Evolutionary conservation across 2,888 invertebrate genomes (phyloP), one percentile per base, ranked within the genome.

Genomic region (Bembecia ichneumoniformis): DNA sequence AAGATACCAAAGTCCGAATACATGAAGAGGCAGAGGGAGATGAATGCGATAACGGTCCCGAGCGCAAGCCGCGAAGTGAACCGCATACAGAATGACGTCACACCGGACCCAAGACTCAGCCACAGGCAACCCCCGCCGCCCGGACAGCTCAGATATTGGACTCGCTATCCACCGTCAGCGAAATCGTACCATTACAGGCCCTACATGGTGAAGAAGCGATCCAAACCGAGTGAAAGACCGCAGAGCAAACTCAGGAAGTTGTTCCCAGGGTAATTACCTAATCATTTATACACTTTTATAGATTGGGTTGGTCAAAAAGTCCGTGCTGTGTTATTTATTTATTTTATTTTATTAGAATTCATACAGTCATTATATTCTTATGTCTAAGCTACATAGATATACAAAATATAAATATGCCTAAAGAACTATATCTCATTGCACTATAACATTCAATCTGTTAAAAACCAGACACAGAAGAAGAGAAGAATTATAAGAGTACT

Each of bases 21-120:
- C 40, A 3, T 13, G n/a, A 40, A 40, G 40, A 88, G 81, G 51
- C 74, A 87, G 52, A 88, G 87, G 54, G 86, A 84, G 14, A 63
- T 89, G 48, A 90, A 90, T 74, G 90, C 90, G 69, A 89, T 90
- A 55, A 87, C 82, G 0, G 88, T 58, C 58, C 90, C 81, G 0
- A 72, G 69, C 55, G 60, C 67, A 48, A 82, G 84, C 59, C 65
- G 71, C 45, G 82, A 88, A 56, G 59, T 66, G 49, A 67, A 76
- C 57, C 83, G 87, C 54, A 74, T 71, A 4, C 67, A 64, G 52
- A 67, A 56, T 20, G 81, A 82, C 59, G 82, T 81, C 58, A 79
- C 77, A 0, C 62, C 56, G 49, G 80, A 76, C 60, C 77, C 81
- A 0, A 57, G 74, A 7, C 54, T 55, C 20, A 73, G 74, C 59